Evolutionary conservation across 2,888 invertebrate species (phyloP), one percentile per base, ranked within the genome.

Genomic region (Synergus umbraculus): DNA sequence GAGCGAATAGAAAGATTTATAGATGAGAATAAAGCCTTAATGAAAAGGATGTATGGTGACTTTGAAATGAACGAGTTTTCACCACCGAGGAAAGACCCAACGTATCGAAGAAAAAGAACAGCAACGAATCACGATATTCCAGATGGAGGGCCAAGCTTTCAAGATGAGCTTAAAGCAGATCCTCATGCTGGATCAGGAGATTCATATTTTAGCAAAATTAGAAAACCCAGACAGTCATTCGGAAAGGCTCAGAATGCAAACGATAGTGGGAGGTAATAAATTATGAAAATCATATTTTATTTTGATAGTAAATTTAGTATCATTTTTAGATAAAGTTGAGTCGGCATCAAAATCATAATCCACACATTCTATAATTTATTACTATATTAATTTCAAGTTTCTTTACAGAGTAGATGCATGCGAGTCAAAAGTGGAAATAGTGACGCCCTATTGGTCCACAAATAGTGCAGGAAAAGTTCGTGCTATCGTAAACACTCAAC

Each of bases 381-480:
- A 37, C 37, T 4, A 5, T 37, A 37, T 37, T 37, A 37, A 37
- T 37, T 37, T 37, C 37, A 15, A 65, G 22, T 64, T 37, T 78
- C 65, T 81, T 92, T 93, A 67, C 92, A 96, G 96, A 91, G 93
- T 97, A 82, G 98, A 98, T 91, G 96, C 97, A 0, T 98, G 98
- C 89, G 97, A 98, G 90, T 97, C 97, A 80, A 97, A 97, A 92
- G 95, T 97, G 66, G 98, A 98, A 92, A 97, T 98, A 87, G 96
- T 97, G 81, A 98, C 98, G 4, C 98, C 98, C 0, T 98, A 97
- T 90, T 98, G 98, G 98, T 98, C 98, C 8, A 96, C 97, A 22
- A 98, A 98, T 92, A 97, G 97, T 1, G 97, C 97, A 22, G 97
- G 97, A 77, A 97, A 98, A 93, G 95, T 97, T 79, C 94, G 98